Conservation (phyloP, 2,888 invertebrate species). For the Entomobrya multifasciata region DNA sequence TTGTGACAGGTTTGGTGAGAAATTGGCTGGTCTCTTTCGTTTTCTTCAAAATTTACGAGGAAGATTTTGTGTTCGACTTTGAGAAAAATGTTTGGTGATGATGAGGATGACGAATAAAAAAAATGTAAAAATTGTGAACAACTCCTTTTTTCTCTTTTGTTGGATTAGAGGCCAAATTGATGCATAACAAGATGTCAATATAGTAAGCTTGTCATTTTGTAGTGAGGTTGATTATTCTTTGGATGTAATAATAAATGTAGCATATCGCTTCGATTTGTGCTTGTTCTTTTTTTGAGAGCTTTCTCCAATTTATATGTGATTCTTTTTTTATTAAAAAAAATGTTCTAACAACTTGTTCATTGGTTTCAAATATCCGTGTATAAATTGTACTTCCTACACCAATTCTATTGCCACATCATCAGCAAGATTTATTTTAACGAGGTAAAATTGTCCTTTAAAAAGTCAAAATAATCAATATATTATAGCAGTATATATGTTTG, state of each 20-base stretch:
- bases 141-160: constrained; percentile 23
- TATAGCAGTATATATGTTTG: constrained; percentile 5
- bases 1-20: constrained; percentile 70
- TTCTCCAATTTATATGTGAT: constrained; percentile 58
- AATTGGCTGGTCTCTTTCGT: constrained; percentile 46
- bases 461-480: constrained; percentile 29
- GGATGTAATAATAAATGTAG: constrained; percentile 26
- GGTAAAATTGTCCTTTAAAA: constrained; percentile 49
- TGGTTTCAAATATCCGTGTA: constrained; percentile 25
- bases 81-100: constrained; percentile 42
- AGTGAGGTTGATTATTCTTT: constrained; percentile 9
- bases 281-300: constrained; percentile 49
- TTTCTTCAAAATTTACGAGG: constrained; percentile 47
- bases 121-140: constrained; percentile 39
- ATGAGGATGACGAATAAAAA: no score
- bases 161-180: constrained; percentile 2
- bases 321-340: constrained; percentile 24
- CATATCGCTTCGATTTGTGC: constrained; percentile 21
- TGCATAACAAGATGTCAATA: constrained; percentile 52
- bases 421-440: constrained; percentile 17
- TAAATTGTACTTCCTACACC: constrained; percentile 50
- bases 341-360: constrained; percentile 36
- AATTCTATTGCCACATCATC: not conserved
- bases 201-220: constrained; percentile 47
- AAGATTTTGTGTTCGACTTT: constrained; percentile 55